Evolutionary conservation across 2,797 vertebrate genomes (phyloP).

Genomic region (Sebastes paucispinis): DNA sequence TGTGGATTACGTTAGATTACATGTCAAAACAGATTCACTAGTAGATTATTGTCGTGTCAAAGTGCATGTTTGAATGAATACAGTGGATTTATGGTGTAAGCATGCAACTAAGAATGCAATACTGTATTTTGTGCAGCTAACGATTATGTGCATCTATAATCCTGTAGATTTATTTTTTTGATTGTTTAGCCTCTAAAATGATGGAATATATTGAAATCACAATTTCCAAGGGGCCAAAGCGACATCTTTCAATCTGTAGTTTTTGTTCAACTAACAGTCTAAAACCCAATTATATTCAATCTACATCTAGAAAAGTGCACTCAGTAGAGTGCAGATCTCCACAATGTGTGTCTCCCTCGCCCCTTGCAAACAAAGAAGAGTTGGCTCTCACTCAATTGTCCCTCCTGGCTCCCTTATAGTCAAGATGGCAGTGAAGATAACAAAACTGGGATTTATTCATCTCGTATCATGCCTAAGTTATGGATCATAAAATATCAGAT

Average conservation of each 20-base stretch:
- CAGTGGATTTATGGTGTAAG: neutral
- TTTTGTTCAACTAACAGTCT: accelerated
- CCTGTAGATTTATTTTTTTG: no score
- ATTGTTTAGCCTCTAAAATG: no score
- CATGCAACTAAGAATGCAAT: neutral
- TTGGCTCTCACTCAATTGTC: neutral
- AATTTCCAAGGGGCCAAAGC: no score
- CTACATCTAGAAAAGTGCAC: neutral
- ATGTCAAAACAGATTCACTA: neutral
- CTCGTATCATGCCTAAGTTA: no score
- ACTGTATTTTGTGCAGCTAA: neutral
- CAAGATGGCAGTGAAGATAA: no score
- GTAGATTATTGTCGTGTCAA: neutral
- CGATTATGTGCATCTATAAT: neutral
- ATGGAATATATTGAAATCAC: no score
- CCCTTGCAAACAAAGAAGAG: neutral
- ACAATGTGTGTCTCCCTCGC: neutral
- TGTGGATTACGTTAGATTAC: slow-evolving; percentile 17
- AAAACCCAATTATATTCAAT: neutral
- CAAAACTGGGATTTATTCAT: no score
- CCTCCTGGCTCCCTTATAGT: no score
- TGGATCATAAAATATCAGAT: no score
- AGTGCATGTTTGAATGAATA: neutral
- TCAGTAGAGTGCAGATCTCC: neutral
- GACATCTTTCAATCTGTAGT: no score